Conservation (phyloP, 2,888 invertebrate genomes). For the Tetrapedia diversipes region DNA sequence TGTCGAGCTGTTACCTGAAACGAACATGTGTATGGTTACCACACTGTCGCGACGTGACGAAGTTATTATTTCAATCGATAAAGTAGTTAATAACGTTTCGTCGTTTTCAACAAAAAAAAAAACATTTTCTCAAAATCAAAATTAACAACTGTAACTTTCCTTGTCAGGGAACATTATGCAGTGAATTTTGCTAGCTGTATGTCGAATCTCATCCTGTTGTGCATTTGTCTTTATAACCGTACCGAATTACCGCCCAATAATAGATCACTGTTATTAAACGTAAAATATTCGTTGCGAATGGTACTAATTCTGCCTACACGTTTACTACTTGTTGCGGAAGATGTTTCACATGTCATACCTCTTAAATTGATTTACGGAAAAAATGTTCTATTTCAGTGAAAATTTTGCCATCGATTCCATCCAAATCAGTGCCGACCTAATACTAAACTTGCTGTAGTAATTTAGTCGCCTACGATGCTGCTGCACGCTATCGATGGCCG, state of each 20-base stretch:
- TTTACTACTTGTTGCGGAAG: not conserved
- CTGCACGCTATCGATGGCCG: slow-evolving; percentile 11
- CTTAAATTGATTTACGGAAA: not conserved
- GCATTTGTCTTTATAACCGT: not conserved
- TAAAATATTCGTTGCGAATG: not conserved
- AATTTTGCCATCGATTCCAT: slow-evolving; percentile 19
- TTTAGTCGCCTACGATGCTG: not conserved
- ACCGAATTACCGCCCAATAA: not conserved
- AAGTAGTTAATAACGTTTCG: not conserved
- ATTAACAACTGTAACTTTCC: slow-evolving; percentile 19
- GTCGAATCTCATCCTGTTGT: not conserved
- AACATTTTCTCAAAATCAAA: not conserved
- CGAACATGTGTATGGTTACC: slow-evolving; percentile 9
- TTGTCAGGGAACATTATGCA: slow-evolving; percentile 1
- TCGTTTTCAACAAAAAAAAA: not conserved
- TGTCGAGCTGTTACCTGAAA: slow-evolving; percentile 35
- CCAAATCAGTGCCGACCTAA: slow-evolving; percentile 16
- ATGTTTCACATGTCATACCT: not conserved
- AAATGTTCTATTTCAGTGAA: not conserved
- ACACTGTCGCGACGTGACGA: not conserved
- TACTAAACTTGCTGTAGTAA: not conserved
- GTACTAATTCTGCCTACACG: not conserved
- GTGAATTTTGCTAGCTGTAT: not conserved
- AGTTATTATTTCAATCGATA: not conserved
- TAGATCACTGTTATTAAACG: not conserved